Conservation (phyloP, 2,888 invertebrate genomes). For the Monopis laevigella region DNA sequence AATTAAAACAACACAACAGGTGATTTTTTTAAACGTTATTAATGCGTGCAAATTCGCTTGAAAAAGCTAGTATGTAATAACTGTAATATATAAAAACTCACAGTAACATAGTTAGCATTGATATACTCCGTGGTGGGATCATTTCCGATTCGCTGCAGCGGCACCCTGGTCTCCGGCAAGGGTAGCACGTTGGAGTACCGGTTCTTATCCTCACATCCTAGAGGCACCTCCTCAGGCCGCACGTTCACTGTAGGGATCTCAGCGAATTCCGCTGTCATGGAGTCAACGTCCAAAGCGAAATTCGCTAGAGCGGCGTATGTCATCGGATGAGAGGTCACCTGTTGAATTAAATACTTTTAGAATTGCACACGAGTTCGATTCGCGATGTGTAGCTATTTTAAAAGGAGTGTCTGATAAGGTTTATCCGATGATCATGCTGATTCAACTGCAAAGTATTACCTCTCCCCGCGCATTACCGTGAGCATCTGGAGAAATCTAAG, state of each 20-base stretch:
- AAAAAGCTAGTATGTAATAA: no score
- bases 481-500: no score
- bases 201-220: constrained; percentile 90
- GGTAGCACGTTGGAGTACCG: constrained; percentile 95
- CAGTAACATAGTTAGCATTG: constrained; percentile 92
- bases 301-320: constrained; percentile 81
- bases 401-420: no score
- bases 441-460: no score
- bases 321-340: constrained; percentile 77
- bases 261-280: constrained; percentile 82
- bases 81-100: no score
- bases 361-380: no score
- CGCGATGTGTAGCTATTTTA: no score
- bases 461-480: no score
- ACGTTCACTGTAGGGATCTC: constrained; percentile 83
- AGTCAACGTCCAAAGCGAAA: constrained; percentile 75
- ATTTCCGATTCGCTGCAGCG: constrained; percentile 74
- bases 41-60: no score
- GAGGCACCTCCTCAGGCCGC: constrained; percentile 82
- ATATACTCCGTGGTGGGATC: constrained; percentile 89
- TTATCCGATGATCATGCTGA: no score
- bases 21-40: no score
- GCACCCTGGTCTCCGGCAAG: constrained; percentile 88
- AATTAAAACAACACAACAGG: no score
- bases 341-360: constrained; percentile 30